Percentiles rank a stretch among this genome's conserved stretches.
phyloP scores from a whole-genome alignment of 2,797 vertebrate genomes.

The Melanotaenia parkinsoni region DNA sequence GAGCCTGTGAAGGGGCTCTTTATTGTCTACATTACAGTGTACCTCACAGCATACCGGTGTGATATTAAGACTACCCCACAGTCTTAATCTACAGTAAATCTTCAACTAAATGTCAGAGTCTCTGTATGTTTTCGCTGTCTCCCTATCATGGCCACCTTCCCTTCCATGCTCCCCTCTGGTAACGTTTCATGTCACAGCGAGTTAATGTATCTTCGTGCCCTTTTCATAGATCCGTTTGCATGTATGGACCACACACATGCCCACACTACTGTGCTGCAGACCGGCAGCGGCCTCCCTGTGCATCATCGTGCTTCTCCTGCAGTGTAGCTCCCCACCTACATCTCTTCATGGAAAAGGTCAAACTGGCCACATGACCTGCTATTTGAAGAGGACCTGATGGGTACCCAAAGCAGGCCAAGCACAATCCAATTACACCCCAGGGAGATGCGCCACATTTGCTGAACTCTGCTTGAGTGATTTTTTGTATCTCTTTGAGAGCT shows the following conservation, averaged over 20 bases:
- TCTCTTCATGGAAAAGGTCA: slow-evolving; percentile 75
- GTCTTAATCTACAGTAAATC: slow-evolving; percentile 11
- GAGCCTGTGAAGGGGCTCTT: slow-evolving; percentile 6
- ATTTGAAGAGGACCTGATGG: slow-evolving; percentile 70
- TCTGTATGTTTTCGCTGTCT: slow-evolving; percentile 6
- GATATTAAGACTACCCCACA: background rate
- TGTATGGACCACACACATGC: slow-evolving; percentile 55
- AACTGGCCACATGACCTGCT: slow-evolving; percentile 72
- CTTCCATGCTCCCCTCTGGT: slow-evolving; percentile 46
- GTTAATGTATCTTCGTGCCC: slow-evolving; percentile 77
- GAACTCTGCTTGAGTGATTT: slow-evolving; percentile 60
- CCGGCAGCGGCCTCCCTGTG: slow-evolving; percentile 43
- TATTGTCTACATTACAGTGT: background rate
- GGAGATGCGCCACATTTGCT: slow-evolving; percentile 65
- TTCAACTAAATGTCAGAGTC: background rate
- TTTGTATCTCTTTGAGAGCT: slow-evolving; percentile 58
- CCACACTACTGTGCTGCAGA: slow-evolving; percentile 17
- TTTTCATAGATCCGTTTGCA: slow-evolving; percentile 73
- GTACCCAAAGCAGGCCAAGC: slow-evolving; percentile 67
- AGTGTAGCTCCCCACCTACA: slow-evolving; percentile 56
- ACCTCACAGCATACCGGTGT: background rate
- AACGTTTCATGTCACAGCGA: slow-evolving; percentile 73
- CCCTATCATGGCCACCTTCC: slow-evolving; percentile 51
- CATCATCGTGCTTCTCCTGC: slow-evolving; percentile 51
- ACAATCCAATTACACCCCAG: slow-evolving; percentile 75